Evolutionary conservation across 2,888 invertebrate genomes (phyloP).

Genomic region (Ennomos fuscantarius): DNA sequence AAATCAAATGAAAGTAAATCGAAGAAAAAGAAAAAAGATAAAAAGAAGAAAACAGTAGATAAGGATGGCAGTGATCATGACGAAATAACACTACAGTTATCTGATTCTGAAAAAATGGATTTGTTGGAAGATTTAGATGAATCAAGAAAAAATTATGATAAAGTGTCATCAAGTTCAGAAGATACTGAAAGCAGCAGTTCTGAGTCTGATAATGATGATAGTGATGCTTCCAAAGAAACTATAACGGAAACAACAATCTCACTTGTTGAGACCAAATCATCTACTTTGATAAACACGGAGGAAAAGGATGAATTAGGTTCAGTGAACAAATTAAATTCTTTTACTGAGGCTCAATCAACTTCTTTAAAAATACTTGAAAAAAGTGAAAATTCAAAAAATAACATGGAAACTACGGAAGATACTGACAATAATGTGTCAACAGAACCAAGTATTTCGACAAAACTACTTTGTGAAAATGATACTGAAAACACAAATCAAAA

Average conservation of each 20-base stretch:
- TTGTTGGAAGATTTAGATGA: slow-evolving; percentile 72
- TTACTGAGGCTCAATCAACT: no score
- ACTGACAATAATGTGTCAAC: slow-evolving; percentile 1
- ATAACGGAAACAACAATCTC: neutral
- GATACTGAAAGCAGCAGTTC: slow-evolving; percentile 45
- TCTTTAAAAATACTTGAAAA: neutral
- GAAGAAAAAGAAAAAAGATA: slow-evolving; percentile 66
- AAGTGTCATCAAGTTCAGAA: slow-evolving; percentile 40
- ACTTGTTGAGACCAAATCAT: neutral
- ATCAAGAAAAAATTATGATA: slow-evolving; percentile 58
- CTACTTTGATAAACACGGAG: neutral
- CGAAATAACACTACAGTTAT: slow-evolving; percentile 76
- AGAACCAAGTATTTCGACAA: neutral
- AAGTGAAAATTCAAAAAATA: neutral
- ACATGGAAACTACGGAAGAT: slow-evolving; percentile 2
- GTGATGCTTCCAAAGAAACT: neutral
- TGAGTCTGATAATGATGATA: slow-evolving; percentile 45
- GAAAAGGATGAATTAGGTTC: neutral
- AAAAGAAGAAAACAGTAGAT: slow-evolving; percentile 53
- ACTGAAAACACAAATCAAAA: neutral
- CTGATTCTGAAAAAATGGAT: slow-evolving; percentile 81
- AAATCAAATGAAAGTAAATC: slow-evolving; percentile 27
- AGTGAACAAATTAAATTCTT: no score
- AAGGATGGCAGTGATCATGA: slow-evolving; percentile 71
- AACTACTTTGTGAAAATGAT: neutral